These are phyloP conservation scores for Lamellibrachia columna DNA, from an alignment of 2,888 invertebrate species.

Conservation along the genomic window DNA sequence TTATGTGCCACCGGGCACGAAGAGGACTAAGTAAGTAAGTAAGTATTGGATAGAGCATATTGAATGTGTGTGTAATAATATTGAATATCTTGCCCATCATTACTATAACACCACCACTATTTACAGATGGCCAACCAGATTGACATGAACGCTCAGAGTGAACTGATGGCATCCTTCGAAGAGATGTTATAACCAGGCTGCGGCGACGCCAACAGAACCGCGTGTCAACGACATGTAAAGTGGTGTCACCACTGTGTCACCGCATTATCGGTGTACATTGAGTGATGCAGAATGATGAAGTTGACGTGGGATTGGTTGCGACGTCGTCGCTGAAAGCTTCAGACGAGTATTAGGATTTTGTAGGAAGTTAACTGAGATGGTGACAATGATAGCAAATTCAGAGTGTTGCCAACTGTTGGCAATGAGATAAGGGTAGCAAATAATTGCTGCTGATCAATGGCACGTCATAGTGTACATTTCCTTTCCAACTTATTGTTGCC, in stretches of 20 bases:
- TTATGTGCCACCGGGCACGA: no score
- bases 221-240: background rate
- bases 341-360: slow-evolving; percentile 8
- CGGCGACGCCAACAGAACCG: slow-evolving; percentile 16
- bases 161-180: slow-evolving; percentile 98
- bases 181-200: slow-evolving; percentile 69
- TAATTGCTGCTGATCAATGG: background rate
- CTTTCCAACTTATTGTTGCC: background rate
- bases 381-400: background rate
- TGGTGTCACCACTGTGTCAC: background rate
- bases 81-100: no score
- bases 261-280: background rate
- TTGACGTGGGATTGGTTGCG: slow-evolving; percentile 9
- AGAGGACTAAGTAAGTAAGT: no score
- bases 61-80: no score
- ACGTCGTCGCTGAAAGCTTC: slow-evolving; percentile 16
- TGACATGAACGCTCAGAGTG: slow-evolving; percentile 99
- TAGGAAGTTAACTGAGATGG: background rate
- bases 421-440: background rate
- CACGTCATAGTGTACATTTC: background rate
- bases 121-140: slow-evolving; percentile 81
- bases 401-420: background rate
- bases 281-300: background rate
- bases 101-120: slow-evolving; percentile 79
- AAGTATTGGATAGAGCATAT: no score